phyloP scores from a whole-genome alignment of 2,113 vertebrate species.

The Mus spicilegus region DNA sequence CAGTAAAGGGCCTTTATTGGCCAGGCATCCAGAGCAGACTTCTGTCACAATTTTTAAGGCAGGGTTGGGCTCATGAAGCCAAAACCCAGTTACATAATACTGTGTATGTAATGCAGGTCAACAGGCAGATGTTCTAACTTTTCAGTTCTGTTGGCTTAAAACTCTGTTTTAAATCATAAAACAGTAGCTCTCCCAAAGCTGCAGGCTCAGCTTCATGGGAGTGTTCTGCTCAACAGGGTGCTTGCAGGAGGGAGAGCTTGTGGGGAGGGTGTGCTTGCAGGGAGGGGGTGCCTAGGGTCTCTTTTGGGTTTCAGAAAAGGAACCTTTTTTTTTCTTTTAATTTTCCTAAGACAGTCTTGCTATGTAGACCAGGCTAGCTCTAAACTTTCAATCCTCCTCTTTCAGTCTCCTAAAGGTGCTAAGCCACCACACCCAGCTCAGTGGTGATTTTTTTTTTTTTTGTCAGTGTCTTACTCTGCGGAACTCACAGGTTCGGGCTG shows the following conservation, averaged over 20 bases:
- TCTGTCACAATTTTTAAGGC: neutral
- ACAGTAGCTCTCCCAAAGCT: neutral
- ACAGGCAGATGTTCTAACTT: neutral
- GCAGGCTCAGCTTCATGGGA: neutral
- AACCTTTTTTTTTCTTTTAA: neutral
- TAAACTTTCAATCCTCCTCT: neutral
- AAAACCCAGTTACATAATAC: neutral
- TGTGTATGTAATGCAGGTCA: neutral
- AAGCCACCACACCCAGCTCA: neutral
- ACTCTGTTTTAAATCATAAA: neutral
- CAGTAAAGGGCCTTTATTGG: neutral
- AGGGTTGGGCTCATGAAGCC: neutral
- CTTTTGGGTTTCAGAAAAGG: neutral
- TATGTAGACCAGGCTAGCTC: neutral
- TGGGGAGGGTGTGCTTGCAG: neutral
- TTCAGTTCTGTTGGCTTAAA: neutral
- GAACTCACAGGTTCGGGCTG: neutral
- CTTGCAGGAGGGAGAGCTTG: neutral
- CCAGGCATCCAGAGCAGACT: neutral
- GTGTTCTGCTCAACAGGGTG: neutral
- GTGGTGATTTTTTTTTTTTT: neutral
- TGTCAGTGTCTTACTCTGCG: neutral
- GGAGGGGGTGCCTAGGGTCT: neutral
- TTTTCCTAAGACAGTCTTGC: neutral
- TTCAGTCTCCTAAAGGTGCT: neutral